Conservation (phyloP, 2,113 vertebrate species). For the Eubucco bourcierii region DNA sequence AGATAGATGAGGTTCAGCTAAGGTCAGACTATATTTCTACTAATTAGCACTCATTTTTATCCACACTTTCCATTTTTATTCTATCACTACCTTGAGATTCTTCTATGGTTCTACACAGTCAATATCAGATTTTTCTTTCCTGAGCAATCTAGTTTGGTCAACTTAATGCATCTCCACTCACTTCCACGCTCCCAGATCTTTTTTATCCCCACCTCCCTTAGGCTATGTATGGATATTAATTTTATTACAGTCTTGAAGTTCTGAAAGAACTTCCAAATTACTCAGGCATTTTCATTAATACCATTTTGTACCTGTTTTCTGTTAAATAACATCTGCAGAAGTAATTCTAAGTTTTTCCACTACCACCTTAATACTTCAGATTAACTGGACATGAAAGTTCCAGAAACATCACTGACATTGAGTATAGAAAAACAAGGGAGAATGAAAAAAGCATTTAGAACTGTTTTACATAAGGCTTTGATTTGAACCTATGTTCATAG, state of each 20-base stretch:
- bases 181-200: neutral
- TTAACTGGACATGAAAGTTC: neutral
- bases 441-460: neutral
- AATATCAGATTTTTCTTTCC: neutral
- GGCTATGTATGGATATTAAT: neutral
- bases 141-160: neutral
- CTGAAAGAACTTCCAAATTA: neutral
- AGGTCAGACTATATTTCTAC: neutral
- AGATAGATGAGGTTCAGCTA: neutral
- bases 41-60: neutral
- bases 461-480: neutral
- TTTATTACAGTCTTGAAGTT: neutral
- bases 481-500: neutral
- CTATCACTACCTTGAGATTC: neutral
- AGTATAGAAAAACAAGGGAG: neutral
- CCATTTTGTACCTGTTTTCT: neutral
- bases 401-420: neutral
- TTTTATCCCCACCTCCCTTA: rapidly evolving
- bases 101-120: neutral
- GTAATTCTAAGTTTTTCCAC: neutral
- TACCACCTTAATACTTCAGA: neutral
- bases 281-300: neutral
- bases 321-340: neutral
- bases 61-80: neutral
- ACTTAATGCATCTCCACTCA: neutral